Evolutionary conservation across 2,113 vertebrate species (phyloP).

Genomic region (Microcebus lehilahytsara): DNA sequence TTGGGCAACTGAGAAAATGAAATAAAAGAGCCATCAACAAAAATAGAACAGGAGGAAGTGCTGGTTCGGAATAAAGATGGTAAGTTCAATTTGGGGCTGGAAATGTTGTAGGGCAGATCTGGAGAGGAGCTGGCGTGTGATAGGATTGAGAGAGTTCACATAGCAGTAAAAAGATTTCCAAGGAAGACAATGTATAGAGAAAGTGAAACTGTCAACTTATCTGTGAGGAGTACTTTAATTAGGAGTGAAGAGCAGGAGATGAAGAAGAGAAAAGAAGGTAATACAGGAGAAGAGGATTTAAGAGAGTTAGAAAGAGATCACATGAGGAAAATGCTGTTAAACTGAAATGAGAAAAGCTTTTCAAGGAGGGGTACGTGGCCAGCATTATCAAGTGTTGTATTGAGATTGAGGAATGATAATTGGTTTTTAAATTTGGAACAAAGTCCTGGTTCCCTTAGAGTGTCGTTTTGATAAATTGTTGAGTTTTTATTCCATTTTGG

Average conservation of each 20-base stretch:
- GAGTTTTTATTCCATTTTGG: not conserved
- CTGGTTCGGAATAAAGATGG: not conserved
- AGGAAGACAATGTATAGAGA: not conserved
- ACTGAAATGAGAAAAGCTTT: not conserved
- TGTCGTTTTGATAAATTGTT: not conserved
- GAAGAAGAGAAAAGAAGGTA: not conserved
- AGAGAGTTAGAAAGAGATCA: not conserved
- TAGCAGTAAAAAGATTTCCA: not conserved
- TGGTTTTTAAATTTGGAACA: not conserved
- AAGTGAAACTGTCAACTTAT: not conserved
- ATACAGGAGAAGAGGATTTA: too few relatives aligned
- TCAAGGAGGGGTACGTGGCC: not conserved
- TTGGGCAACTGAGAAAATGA: slow-evolving; percentile 28
- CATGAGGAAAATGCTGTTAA: not conserved
- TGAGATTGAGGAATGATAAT: not conserved
- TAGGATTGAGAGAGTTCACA: not conserved
- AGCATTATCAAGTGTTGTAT: accelerated
- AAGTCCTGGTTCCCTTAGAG: not conserved
- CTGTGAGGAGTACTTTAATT: not conserved
- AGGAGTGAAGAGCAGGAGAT: not conserved
- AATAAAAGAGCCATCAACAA: not conserved
- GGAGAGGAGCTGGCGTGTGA: not conserved
- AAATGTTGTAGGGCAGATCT: not conserved
- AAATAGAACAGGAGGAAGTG: not conserved
- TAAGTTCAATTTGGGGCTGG: not conserved